These are phyloP conservation scores for Vesta saturnalis DNA, from an alignment of 2,888 invertebrate species.

Conservation along the genomic window DNA sequence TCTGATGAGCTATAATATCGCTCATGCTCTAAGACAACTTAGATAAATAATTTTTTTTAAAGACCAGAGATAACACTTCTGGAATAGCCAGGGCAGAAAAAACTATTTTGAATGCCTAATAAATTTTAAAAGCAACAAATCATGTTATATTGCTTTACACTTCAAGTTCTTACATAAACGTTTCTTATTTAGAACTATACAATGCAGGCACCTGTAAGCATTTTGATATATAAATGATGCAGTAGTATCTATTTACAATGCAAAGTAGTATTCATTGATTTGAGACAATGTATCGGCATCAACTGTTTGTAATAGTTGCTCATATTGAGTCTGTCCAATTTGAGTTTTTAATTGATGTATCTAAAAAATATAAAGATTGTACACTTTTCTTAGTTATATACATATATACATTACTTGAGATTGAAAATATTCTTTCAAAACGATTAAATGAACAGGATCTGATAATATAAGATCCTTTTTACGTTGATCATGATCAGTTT, in stretches of 20 bases:
- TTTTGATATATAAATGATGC: no score
- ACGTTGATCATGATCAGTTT: conserved; percentile 80
- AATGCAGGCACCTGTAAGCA: neutral
- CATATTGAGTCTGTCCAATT: conserved; percentile 80
- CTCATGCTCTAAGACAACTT: no score
- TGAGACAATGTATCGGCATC: conserved; percentile 78
- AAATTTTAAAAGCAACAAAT: conserved; percentile 13
- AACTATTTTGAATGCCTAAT: no score
- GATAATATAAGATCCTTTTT: conserved; percentile 72
- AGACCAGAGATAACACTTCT: no score
- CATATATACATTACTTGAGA: conserved; percentile 77
- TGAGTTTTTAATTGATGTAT: conserved; percentile 75
- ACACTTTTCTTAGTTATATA: conserved; percentile 16
- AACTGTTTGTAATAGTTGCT: conserved; percentile 76
- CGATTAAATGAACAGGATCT: conserved; percentile 85
- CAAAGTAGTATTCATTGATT: conserved; percentile 72
- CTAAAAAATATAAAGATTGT: conserved; percentile 60
- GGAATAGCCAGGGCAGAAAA: no score
- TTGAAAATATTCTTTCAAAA: conserved; percentile 76
- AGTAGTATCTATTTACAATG: no score
- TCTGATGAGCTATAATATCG: no score
- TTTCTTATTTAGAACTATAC: conserved; percentile 14
- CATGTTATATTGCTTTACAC: conserved; percentile 19
- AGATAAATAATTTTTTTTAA: no score
- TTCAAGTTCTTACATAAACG: no score